A percentile compares a stretch with the other conserved stretches of the same genome.
phyloP scores from a whole-genome alignment of 2,797 vertebrate genomes.

The Siniperca obscura region DNA sequence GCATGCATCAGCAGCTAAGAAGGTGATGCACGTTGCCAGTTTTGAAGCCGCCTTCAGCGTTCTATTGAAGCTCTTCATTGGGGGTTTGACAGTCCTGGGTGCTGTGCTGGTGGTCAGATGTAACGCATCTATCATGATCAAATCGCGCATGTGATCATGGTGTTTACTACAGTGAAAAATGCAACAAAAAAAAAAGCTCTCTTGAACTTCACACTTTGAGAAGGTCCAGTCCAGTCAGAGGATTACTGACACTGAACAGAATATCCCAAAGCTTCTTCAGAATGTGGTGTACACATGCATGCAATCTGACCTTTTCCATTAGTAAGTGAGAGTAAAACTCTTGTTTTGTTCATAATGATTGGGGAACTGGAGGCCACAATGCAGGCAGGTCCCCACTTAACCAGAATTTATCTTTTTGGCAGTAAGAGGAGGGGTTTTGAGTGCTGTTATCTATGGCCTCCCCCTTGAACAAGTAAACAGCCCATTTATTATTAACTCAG shows the following conservation, averaged over 20 bases:
- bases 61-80: slow-evolving; percentile 57
- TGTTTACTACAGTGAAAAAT: slow-evolving; percentile 11
- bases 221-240: slow-evolving; percentile 17
- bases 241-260: slow-evolving; percentile 40
- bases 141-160: background rate
- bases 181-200: background rate
- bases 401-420: slow-evolving; percentile 91
- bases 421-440: slow-evolving; percentile 87
- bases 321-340: slow-evolving; percentile 84
- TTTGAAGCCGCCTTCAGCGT: slow-evolving; percentile 71
- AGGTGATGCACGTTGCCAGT: slow-evolving; percentile 73
- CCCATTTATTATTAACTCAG: slow-evolving; percentile 93
- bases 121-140: slow-evolving; percentile 37
- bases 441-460: slow-evolving; percentile 89
- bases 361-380: slow-evolving; percentile 84
- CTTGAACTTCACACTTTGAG: slow-evolving; percentile 48
- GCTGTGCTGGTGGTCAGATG: slow-evolving; percentile 59
- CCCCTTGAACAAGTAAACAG: slow-evolving; percentile 90
- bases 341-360: slow-evolving; percentile 87
- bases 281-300: slow-evolving; percentile 50
- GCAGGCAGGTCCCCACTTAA: slow-evolving; percentile 89
- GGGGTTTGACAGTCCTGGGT: slow-evolving; percentile 24
- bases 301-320: slow-evolving; percentile 83
- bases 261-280: slow-evolving; percentile 58
- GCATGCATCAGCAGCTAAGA: slow-evolving; percentile 86